phyloP scores from a whole-genome alignment of 1,140 invertebrate species.

The Aethina tumida region DNA sequence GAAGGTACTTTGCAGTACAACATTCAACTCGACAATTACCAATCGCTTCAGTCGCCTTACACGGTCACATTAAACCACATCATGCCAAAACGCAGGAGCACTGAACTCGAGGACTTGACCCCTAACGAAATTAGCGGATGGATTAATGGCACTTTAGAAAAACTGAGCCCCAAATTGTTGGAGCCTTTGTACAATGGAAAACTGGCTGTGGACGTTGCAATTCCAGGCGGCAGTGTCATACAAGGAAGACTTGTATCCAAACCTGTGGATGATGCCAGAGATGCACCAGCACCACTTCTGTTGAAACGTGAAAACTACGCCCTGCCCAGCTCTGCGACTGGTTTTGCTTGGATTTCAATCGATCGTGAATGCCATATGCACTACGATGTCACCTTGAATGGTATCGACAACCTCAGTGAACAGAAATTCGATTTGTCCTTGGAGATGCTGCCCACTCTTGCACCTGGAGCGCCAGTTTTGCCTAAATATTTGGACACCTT shows the following conservation, averaged over 20 bases:
- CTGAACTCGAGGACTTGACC: constrained; percentile 60
- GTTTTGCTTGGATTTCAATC: constrained; percentile 70
- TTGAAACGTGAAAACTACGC: constrained; percentile 47
- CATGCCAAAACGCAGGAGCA: constrained; percentile 49
- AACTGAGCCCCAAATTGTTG: constrained; percentile 55
- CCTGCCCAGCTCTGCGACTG: constrained; percentile 45
- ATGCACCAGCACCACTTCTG: constrained; percentile 54
- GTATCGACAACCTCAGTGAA: no score
- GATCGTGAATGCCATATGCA: constrained; percentile 73
- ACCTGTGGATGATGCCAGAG: constrained; percentile 63
- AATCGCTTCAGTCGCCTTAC: constrained; percentile 39
- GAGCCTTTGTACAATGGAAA: constrained; percentile 74
- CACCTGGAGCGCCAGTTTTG: constrained; percentile 53
- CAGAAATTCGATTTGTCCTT: constrained; percentile 46
- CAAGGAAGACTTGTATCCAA: constrained; percentile 55
- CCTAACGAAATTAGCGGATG: constrained; percentile 46
- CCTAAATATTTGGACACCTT: constrained; percentile 52
- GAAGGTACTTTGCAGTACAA: constrained; percentile 65
- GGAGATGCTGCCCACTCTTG: constrained; percentile 52
- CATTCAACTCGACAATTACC: constrained; percentile 47
- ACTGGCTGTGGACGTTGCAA: constrained; percentile 60
- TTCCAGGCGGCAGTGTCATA: constrained; percentile 44
- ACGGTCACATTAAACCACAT: constrained; percentile 62
- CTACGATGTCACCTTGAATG: constrained; percentile 61
- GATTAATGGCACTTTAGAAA: constrained; percentile 56